phyloP scores from a whole-genome alignment of 2,888 invertebrate species.

The Cephus rjabovi region DNA sequence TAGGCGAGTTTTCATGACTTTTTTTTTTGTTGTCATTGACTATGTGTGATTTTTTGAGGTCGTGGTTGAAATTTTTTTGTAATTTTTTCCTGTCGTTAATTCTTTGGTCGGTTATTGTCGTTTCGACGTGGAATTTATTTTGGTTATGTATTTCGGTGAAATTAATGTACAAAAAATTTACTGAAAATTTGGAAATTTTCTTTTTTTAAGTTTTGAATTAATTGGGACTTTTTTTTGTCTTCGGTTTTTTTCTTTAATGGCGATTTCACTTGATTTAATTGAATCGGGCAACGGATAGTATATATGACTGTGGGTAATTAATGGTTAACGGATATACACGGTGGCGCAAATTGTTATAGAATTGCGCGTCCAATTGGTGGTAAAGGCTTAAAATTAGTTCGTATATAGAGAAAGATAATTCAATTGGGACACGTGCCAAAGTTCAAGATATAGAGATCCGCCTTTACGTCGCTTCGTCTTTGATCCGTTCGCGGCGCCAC shows the following conservation, averaged over 20 bases:
- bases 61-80: neutral
- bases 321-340: neutral
- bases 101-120: too few species aligned
- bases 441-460: neutral
- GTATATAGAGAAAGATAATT: neutral
- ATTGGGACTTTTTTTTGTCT: too few species aligned
- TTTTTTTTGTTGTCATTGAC: neutral
- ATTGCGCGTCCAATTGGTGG: neutral
- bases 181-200: too few species aligned
- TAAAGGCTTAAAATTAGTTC: neutral
- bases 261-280: neutral
- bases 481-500: conserved; percentile 1
- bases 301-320: neutral
- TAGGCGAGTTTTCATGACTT: neutral
- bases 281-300: neutral
- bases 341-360: neutral
- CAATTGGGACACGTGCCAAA: conserved; percentile 3
- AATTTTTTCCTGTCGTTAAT: too few species aligned
- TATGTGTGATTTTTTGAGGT: neutral
- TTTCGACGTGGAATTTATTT: too few species aligned
- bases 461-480: neutral
- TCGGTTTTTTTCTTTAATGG: neutral
- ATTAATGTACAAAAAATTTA: too few species aligned
- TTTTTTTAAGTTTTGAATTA: neutral
- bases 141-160: too few species aligned